Conservation (phyloP, 2,888 invertebrate species). For the Nysson spinosus region DNA sequence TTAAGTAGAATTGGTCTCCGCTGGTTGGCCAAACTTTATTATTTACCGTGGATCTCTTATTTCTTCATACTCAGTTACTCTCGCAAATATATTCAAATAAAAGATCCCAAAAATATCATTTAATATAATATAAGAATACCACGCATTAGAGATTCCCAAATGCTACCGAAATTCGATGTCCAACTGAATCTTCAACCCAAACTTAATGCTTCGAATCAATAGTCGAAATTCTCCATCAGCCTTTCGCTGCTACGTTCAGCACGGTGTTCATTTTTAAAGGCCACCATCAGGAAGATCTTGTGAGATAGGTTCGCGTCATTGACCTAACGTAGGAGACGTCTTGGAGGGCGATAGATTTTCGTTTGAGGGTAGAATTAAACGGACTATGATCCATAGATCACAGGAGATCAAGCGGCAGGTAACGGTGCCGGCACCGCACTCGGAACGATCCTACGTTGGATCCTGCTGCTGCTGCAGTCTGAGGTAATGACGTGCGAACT, state of each 20-base stretch:
- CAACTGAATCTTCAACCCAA: neutral
- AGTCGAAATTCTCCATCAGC: neutral
- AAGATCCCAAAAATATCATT: too few relatives aligned
- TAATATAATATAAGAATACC: too few relatives aligned
- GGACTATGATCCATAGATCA: constrained; percentile 63
- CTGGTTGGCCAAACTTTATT: too few relatives aligned
- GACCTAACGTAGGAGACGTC: constrained; percentile 35
- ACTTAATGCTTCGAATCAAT: neutral
- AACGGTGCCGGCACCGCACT: constrained; percentile 18
- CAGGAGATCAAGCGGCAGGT: constrained; percentile 33
- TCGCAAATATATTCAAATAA: too few relatives aligned
- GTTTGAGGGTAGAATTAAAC: constrained; percentile 55
- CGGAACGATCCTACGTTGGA: constrained; percentile 59
- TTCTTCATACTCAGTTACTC: too few relatives aligned
- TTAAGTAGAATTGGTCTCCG: too few relatives aligned
- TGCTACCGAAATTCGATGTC: too few relatives aligned
- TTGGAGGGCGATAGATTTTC: constrained; percentile 51
- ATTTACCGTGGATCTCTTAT: too few relatives aligned
- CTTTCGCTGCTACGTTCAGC: neutral
- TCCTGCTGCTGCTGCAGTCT: constrained; percentile 67
- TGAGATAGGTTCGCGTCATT: constrained; percentile 43
- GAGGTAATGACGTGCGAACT: constrained; percentile 78
- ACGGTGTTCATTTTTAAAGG: constrained; percentile 37
- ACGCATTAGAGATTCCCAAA: too few relatives aligned
- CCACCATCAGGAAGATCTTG: constrained; percentile 2